Conservation (phyloP, 1,140 invertebrate genomes). For the Dendrolimus punctatus region DNA sequence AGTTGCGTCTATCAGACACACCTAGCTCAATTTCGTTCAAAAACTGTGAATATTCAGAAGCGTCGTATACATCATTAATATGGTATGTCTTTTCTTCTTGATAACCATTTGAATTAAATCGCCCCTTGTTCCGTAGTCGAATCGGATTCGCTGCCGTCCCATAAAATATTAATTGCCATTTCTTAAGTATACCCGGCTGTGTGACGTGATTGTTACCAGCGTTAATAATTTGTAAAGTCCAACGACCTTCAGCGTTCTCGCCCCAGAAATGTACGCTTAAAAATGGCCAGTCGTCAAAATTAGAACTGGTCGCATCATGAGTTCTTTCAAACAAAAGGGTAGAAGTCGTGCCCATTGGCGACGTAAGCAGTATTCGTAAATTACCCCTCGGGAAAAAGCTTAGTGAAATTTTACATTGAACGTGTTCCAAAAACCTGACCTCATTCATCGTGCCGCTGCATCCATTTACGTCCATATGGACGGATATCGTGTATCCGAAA, state of each 20-base stretch:
- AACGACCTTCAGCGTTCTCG: constrained; percentile 90
- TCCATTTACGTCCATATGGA: constrained; percentile 89
- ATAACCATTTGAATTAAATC: constrained; percentile 55
- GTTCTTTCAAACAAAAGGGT: constrained; percentile 90
- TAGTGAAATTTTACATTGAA: constrained; percentile 92
- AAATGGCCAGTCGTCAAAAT: constrained; percentile 98
- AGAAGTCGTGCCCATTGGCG: constrained; percentile 90
- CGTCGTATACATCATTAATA: constrained; percentile 69
- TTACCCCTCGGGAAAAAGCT: constrained; percentile 93
- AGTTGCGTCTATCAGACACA: constrained; percentile 74
- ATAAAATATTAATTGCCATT: constrained; percentile 94
- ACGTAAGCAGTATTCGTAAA: constrained; percentile 86
- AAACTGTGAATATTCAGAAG: constrained; percentile 67
- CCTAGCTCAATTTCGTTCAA: constrained; percentile 75
- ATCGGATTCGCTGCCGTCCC: constrained; percentile 89
- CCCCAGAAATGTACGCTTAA: constrained; percentile 97
- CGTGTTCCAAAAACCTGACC: constrained; percentile 93
- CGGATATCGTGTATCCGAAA: constrained; percentile 80
- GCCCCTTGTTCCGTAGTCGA: constrained; percentile 73
- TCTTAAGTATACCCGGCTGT: constrained; percentile 86
- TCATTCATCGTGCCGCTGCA: constrained; percentile 88
- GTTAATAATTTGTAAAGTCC: constrained; percentile 94
- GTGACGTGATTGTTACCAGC: constrained; percentile 86
- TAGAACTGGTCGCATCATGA: constrained; percentile 89
- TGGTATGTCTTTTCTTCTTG: constrained; percentile 55